phyloP scores from a whole-genome alignment of 2,797 vertebrate genomes.

The Falco peregrinus region DNA sequence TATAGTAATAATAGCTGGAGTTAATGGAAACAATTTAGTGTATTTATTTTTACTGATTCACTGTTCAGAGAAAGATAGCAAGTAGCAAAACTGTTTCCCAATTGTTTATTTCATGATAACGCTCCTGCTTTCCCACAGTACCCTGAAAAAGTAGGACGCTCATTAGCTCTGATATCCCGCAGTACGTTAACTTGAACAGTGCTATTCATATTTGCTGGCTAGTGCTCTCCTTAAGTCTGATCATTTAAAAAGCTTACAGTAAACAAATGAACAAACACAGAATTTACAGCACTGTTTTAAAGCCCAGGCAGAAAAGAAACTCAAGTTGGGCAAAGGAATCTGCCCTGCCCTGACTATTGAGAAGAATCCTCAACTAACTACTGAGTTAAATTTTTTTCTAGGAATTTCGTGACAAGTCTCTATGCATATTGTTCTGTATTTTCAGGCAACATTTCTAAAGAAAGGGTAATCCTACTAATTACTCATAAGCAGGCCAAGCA shows the following conservation, averaged over 20 bases:
- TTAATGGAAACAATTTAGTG: neutral
- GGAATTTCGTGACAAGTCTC: neutral
- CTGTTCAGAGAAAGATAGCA: neutral
- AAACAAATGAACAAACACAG: neutral
- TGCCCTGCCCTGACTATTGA: neutral
- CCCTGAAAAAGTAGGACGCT: neutral
- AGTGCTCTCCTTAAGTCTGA: neutral
- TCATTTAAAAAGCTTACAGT: neutral
- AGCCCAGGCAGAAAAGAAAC: neutral
- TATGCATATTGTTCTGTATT: neutral
- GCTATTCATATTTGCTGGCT: neutral
- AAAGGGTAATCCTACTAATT: neutral
- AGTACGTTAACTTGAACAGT: neutral
- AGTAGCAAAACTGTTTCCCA: neutral
- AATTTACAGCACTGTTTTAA: neutral
- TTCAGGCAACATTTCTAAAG: neutral
- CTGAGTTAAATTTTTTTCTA: neutral
- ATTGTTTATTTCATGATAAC: neutral
- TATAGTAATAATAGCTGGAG: neutral
- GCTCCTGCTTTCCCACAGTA: neutral
- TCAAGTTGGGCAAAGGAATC: neutral
- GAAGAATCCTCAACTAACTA: neutral
- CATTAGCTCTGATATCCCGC: neutral
- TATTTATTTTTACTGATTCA: neutral
- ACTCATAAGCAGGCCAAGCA: neutral